Conservation (phyloP, 1,140 invertebrate species). For the Bombyx mandarina region DNA sequence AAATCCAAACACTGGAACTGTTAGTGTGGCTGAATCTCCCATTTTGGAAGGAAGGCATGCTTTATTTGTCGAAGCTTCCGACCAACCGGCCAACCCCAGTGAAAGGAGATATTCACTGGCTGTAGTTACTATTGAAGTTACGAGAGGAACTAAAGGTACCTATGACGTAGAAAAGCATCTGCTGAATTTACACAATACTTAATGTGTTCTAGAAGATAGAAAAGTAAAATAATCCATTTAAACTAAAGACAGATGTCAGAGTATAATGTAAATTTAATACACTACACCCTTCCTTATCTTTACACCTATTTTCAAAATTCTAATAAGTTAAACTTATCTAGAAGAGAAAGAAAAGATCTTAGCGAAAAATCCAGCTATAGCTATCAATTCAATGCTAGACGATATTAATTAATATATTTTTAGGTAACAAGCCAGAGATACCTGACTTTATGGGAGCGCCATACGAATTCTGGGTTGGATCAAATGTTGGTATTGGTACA, state of each 20-base stretch:
- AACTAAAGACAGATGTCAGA: too few relatives aligned
- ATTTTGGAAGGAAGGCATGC: conserved; percentile 79
- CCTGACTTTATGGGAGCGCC: conserved; percentile 90
- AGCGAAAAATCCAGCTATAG: too few relatives aligned
- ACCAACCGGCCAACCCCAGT: conserved; percentile 85
- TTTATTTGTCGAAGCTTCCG: conserved; percentile 85
- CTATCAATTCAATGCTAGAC: neutral
- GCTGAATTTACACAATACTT: too few relatives aligned
- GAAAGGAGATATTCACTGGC: conserved; percentile 85
- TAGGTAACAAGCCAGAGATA: conserved; percentile 66
- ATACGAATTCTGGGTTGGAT: conserved; percentile 91
- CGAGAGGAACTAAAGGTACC: conserved; percentile 70
- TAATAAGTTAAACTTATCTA: too few relatives aligned
- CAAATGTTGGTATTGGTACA: conserved; percentile 85
- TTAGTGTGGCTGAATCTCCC: conserved; percentile 79
- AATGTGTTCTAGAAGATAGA: too few relatives aligned
- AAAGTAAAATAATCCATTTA: too few relatives aligned
- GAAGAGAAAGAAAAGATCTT: too few relatives aligned
- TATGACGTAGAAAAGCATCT: neutral
- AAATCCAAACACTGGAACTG: conserved; percentile 78
- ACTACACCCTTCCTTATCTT: too few relatives aligned
- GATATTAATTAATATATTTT: conserved; percentile 13
- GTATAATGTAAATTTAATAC: too few relatives aligned
- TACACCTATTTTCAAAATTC: too few relatives aligned
- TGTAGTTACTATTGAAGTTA: conserved; percentile 84